A percentile compares a stretch with the other conserved stretches of the same genome.
Evolutionary conservation across 2,113 vertebrate species (phyloP).

Genomic region (Ondatra zibethicus): DNA sequence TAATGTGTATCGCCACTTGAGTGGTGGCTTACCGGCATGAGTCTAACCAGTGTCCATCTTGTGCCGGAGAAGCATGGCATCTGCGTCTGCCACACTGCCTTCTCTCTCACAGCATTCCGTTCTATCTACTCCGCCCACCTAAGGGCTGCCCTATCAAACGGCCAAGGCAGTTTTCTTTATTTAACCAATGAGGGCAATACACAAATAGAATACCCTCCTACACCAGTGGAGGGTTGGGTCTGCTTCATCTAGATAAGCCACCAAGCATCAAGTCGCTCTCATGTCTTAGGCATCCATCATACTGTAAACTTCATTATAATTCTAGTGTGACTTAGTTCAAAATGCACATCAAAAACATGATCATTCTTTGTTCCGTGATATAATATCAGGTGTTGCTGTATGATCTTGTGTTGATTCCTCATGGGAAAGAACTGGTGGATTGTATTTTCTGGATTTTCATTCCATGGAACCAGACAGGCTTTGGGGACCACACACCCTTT

Average conservation of each 20-base stretch:
- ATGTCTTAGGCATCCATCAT: not conserved
- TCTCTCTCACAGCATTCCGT: no score
- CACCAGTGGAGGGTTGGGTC: not conserved
- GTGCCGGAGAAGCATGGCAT: no score
- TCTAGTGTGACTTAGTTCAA: not conserved
- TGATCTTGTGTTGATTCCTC: not conserved
- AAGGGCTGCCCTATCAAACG: no score
- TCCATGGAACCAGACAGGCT: not conserved
- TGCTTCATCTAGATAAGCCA: not conserved
- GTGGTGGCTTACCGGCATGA: no score
- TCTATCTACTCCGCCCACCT: no score
- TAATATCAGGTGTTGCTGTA: not conserved
- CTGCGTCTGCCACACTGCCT: no score
- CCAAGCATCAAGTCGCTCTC: not conserved
- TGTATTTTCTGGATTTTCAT: constrained; percentile 33
- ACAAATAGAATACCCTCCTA: no score
- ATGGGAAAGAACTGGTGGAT: not conserved
- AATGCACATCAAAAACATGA: not conserved
- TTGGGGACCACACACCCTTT: not conserved
- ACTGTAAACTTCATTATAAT: not conserved
- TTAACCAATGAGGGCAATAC: no score
- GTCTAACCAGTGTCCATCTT: no score
- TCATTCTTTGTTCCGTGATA: not conserved
- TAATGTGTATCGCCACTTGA: no score
- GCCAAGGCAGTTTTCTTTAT: no score